Percentiles rank a stretch among this genome's conserved stretches.
Evolutionary conservation across 2,113 vertebrate species (phyloP).

Genomic region (Pyxicephalus adspersus): DNA sequence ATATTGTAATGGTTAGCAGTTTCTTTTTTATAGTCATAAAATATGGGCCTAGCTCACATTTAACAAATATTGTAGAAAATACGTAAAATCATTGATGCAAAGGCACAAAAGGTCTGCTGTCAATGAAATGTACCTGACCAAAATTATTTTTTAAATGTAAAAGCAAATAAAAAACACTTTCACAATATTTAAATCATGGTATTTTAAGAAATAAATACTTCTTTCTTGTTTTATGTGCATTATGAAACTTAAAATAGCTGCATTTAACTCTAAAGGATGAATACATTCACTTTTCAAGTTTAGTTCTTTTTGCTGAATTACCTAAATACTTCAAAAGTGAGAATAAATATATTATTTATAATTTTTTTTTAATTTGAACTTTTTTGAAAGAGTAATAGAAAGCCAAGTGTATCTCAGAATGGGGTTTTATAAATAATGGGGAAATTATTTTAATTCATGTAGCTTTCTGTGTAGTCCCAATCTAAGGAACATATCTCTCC

Average conservation of each 20-base stretch:
- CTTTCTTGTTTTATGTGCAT: slow-evolving; percentile 11
- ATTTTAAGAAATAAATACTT: background rate
- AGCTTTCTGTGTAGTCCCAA: too few relatives aligned
- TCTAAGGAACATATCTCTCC: too few relatives aligned
- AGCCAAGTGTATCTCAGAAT: background rate
- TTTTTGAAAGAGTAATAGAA: background rate
- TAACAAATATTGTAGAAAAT: slow-evolving; percentile 40
- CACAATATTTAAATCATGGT: slow-evolving; percentile 11
- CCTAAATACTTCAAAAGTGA: background rate
- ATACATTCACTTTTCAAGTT: slow-evolving; percentile 11
- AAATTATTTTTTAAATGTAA: slow-evolving; percentile 27
- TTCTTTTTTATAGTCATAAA: slow-evolving; percentile 18
- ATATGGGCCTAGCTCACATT: slow-evolving; percentile 7
- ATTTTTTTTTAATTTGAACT: too few relatives aligned
- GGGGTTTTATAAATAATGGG: background rate
- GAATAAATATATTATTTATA: background rate
- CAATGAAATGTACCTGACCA: slow-evolving; percentile 13
- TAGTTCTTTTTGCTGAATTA: slow-evolving; percentile 24
- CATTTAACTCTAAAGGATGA: slow-evolving; percentile 5
- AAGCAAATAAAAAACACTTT: background rate
- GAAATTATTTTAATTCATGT: too few relatives aligned
- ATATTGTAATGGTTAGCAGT: slow-evolving; percentile 10
- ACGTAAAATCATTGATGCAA: slow-evolving; percentile 23
- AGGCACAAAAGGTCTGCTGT: slow-evolving; percentile 8
- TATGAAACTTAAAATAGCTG: slow-evolving; percentile 4